Percentiles rank a stretch among this genome's conserved stretches.
Conservation (phyloP, 2,113 vertebrate species). For the Cromileptes altivelis region DNA sequence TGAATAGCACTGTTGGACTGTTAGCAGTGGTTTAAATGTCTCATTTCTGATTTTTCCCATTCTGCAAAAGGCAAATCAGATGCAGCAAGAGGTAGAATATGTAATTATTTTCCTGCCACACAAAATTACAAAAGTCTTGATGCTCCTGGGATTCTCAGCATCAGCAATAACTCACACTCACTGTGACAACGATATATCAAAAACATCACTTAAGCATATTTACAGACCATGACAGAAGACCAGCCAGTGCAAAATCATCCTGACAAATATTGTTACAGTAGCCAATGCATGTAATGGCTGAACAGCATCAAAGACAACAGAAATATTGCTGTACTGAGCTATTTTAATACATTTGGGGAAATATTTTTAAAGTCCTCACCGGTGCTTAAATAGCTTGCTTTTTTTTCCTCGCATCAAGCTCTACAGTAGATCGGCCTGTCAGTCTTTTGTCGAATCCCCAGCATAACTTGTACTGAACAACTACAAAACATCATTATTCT, state of each 20-base stretch:
- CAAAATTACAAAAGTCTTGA: background rate
- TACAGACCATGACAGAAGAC: background rate
- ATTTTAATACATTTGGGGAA: slow-evolving; percentile 10
- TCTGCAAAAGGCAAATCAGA: background rate
- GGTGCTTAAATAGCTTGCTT: background rate
- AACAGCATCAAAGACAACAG: background rate
- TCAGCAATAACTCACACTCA: background rate
- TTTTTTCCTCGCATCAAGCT: background rate
- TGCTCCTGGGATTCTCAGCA: background rate
- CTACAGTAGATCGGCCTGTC: slow-evolving; percentile 2
- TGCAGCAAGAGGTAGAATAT: slow-evolving; percentile 7
- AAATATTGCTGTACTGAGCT: background rate
- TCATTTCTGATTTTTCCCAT: background rate
- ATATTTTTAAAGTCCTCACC: slow-evolving; percentile 3
- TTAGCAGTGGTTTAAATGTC: slow-evolving; percentile 10
- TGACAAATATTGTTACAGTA: too few species aligned
- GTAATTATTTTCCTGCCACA: background rate
- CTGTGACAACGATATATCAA: background rate
- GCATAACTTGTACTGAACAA: slow-evolving; percentile 1
- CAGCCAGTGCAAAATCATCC: background rate
- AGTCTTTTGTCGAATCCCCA: slow-evolving; percentile 28
- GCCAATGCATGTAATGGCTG: background rate
- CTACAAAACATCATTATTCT: slow-evolving; percentile 33
- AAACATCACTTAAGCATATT: slow-evolving; percentile 1
- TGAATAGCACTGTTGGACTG: too few species aligned